Base-by-base conservation (phyloP, 2,888 invertebrate species). In the Drosophila buzzatii region DNA sequence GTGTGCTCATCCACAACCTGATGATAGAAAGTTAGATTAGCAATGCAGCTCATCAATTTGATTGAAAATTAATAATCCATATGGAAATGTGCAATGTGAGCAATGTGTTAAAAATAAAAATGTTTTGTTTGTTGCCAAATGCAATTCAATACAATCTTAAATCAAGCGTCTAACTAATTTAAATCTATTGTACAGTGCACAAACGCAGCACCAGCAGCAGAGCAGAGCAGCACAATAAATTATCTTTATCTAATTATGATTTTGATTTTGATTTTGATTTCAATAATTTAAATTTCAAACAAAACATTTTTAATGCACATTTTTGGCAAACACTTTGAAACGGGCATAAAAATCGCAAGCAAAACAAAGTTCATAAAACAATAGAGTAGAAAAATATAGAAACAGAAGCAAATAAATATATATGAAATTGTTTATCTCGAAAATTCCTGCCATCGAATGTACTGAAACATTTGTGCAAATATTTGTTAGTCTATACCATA, bases 1-100 rank as follows among this genome's bases (percentile, higher is more conserved):
- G 95, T 95, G 85, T 96, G 96, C 91, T 97, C 97, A 93, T 98
- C 97, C 66, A 98, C 97, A 73, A 97, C 97, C 97, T 97, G 93
- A 61, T 51, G 31, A 39, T 39, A 35, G 39, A 44, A 44, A 33
- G 12, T 39, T 14, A n/a, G 20, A 35, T 52, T 10, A 45, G 35
- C 10, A 41, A 37, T 2, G 16, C 18, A 18, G 51, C 8, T 14
- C 51, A 53, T 23, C 10, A 23, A 23, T 53, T 53, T 16, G 23
- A 39, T 20, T 20, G 33, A 35, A 18, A 55, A 16, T 42, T 23
- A 39, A 37, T 27, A 31, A 41, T 55, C 49, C n/a, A n/a, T 39
- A 41, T 42, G 75, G 10, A 51, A 44, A 60, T 71, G 55, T 77
- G 78, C 57, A 59, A 67, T 73, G 68, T 53, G 61, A 33, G 39